Evolutionary conservation across 2,113 vertebrate genomes (phyloP), one percentile per base, ranked within the genome.

Genomic region (Ahaetulla prasina): DNA sequence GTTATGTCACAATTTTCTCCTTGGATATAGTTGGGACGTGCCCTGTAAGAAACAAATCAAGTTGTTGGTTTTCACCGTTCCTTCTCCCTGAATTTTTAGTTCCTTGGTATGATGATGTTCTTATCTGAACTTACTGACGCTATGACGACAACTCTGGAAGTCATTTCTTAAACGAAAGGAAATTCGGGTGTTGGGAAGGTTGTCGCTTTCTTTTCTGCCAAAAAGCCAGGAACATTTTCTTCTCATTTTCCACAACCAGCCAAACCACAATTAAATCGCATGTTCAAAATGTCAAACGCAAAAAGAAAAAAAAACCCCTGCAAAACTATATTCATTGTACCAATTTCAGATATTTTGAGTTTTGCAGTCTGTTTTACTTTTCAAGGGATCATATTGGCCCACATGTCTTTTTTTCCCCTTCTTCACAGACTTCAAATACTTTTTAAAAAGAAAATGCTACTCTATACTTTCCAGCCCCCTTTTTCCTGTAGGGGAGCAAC

Each of bases 231-330:
- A 96, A 92, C 94, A 95, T 94, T 96, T 97, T 96, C 92, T 95
- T 95, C 93, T 52, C 89, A 74, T 91, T 93, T 94, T 84, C 63
- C 43, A 45, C 89, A 92, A 94, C 93, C 2, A 3, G 94, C 94
- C 94, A 96, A 96, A 95, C 93, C 94, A 95, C 94, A 93, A 94
- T 92, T 93, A 95, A 96, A 96, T 95, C 94, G 92, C 93, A 92
- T 27, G 90, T 87, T 92, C 95, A 94, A 95, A 94, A 45, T 25
- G 30, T 91, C 85, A 90, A 95, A 54, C 88, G 89, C 39, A 85
- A 91, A 90, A 93, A 94, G 45, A 54, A 47, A 60, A 16, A 20
- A 39, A 20, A 14, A 14, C 5, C 25, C 43, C 43, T 30, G 16
- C 14, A 57, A 94, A 93, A 93, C 2, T 92, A 89, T 93, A 60